These are phyloP conservation scores for Buathra laborator DNA, from an alignment of 2,888 invertebrate species.

Conservation along the genomic window DNA sequence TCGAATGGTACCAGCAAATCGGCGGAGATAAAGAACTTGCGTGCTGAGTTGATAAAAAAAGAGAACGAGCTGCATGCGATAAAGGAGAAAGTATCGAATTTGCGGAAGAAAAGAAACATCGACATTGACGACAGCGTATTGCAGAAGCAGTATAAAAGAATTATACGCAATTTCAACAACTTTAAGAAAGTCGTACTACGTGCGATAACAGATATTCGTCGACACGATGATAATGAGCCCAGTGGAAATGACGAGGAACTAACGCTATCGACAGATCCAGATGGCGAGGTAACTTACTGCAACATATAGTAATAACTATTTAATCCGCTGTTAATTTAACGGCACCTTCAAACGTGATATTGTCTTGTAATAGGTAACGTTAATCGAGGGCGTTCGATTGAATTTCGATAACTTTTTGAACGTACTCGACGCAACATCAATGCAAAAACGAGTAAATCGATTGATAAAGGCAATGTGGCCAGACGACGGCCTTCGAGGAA, in stretches of 20 bases:
- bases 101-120: background rate
- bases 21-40: no score
- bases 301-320: background rate
- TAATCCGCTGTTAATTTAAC: background rate
- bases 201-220: background rate
- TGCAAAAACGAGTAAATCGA: background rate
- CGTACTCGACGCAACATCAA: background rate
- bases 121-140: background rate
- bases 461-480: constrained; percentile 8
- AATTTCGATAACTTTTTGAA: background rate
- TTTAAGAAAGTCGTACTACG: background rate
- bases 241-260: background rate
- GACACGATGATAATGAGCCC: background rate
- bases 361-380: background rate
- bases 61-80: background rate
- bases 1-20: no score
- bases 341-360: background rate
- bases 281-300: background rate
- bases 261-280: background rate
- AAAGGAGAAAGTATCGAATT: background rate
- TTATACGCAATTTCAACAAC: background rate
- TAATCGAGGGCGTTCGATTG: constrained; percentile 6
- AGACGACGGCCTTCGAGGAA: no score
- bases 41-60: background rate
- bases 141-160: background rate